These are phyloP conservation scores for Sebastes elongatus DNA, from an alignment of 2,797 vertebrate species.

Conservation along the genomic window DNA sequence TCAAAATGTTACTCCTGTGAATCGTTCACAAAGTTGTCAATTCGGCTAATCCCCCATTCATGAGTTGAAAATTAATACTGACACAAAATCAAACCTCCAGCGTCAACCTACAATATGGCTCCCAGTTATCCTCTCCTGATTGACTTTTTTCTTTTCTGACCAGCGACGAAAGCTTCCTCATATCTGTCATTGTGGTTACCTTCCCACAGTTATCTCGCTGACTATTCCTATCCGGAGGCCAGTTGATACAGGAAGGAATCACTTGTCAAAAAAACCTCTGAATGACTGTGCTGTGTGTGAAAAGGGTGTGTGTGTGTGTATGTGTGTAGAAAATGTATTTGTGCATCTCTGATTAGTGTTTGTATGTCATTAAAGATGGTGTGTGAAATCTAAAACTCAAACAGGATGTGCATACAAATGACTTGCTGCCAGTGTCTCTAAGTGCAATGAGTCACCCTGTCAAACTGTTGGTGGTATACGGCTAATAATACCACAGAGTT, in stretches of 20 bases:
- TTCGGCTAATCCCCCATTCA: neutral
- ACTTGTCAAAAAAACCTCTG: constrained; percentile 37
- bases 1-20: neutral
- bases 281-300: constrained; percentile 20
- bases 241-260: constrained; percentile 63
- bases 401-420: constrained; percentile 74
- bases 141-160: constrained; percentile 29
- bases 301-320: constrained; percentile 48
- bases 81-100: constrained; percentile 2
- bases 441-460: constrained; percentile 77
- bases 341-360: constrained; percentile 58
- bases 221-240: constrained; percentile 50
- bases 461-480: constrained; percentile 45
- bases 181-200: constrained; percentile 37
- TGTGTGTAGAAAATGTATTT: constrained; percentile 61
- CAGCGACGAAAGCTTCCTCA: constrained; percentile 14
- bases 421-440: constrained; percentile 55
- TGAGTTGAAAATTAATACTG: constrained; percentile 20
- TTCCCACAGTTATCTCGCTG: constrained; percentile 44
- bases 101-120: neutral
- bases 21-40: neutral
- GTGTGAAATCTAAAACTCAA: constrained; percentile 77
- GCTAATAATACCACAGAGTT: constrained; percentile 73
- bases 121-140: neutral
- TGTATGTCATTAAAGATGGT: constrained; percentile 64